Conservation (phyloP, 2,888 invertebrate genomes). For the Hypsopygia costalis region DNA sequence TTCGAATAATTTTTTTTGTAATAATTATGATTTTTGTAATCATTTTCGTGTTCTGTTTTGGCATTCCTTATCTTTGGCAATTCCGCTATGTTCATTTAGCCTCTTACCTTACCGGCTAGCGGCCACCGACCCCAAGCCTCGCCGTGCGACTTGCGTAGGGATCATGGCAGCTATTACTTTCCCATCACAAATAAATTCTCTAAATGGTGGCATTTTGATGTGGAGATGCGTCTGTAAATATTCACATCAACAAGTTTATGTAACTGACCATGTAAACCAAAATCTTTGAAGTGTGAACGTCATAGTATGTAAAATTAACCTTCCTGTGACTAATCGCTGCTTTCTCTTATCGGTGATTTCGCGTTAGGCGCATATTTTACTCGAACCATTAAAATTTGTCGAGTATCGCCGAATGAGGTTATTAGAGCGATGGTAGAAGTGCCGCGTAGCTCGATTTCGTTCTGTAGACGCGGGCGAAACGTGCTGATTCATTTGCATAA, state of each 20-base stretch:
- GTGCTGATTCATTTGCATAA: constrained; percentile 79
- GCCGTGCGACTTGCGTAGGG: constrained; percentile 78
- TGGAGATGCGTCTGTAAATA: constrained; percentile 21
- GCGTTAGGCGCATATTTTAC: constrained; percentile 41
- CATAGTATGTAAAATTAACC: constrained; percentile 64
- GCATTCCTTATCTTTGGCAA: constrained; percentile 37
- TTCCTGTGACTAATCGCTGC: constrained; percentile 68
- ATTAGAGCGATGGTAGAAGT: constrained; percentile 69
- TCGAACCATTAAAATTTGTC: constrained; percentile 34
- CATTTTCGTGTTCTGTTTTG: constrained; percentile 28
- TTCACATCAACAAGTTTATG: constrained; percentile 50
- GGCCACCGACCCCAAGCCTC: constrained; percentile 85
- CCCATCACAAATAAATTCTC: constrained; percentile 44
- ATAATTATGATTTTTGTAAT: constrained; percentile 25
- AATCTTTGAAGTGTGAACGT: constrained; percentile 51
- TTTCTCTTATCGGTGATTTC: constrained; percentile 72
- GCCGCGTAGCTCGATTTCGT: constrained; percentile 72
- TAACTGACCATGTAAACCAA: constrained; percentile 44
- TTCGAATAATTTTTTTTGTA: constrained; percentile 22
- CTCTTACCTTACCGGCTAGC: constrained; percentile 78
- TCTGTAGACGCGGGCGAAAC: constrained; percentile 61
- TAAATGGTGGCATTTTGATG: constrained; percentile 28
- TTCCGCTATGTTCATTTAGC: constrained; percentile 56
- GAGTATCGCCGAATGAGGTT: constrained; percentile 61
- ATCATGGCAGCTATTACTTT: constrained; percentile 78